A percentile compares a stretch with the other conserved stretches of the same genome.
Conservation (phyloP, 2,888 invertebrate species). For the Pteria penguin region DNA sequence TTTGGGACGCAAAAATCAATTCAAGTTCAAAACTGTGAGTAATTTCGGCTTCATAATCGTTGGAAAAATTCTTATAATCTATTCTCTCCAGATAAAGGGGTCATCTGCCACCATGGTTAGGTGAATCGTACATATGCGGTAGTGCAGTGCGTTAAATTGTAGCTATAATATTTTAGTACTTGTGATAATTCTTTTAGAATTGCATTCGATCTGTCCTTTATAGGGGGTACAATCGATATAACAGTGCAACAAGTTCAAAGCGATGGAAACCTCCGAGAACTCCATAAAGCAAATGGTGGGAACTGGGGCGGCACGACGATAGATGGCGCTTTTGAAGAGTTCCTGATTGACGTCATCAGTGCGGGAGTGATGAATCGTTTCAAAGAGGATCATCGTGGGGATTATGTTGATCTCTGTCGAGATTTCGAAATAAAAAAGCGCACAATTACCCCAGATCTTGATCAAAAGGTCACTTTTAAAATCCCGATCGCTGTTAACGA, state of each 20-base stretch:
- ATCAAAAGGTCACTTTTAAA: constrained; percentile 36
- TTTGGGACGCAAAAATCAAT: too few relatives aligned
- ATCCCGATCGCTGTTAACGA: constrained; percentile 39
- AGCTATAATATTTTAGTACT: too few relatives aligned
- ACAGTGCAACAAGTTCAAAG: constrained; percentile 27
- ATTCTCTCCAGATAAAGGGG: too few relatives aligned
- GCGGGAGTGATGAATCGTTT: constrained; percentile 31
- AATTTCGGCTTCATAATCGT: too few relatives aligned
- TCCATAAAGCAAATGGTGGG: constrained; percentile 32
- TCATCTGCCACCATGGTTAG: too few relatives aligned
- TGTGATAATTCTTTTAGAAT: too few relatives aligned
- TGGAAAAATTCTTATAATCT: too few relatives aligned
- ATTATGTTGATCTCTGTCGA: constrained; percentile 38
- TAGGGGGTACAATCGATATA: constrained; percentile 36
- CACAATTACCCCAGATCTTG: constrained; percentile 19
- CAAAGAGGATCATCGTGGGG: constrained; percentile 26
- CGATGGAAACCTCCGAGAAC: constrained; percentile 19
- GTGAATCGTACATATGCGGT: too few relatives aligned
- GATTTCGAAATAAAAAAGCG: constrained; percentile 51
- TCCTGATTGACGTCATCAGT: constrained; percentile 14
- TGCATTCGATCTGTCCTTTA: too few relatives aligned
- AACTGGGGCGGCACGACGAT: constrained; percentile 32
- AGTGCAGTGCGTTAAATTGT: too few relatives aligned
- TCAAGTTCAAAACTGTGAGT: too few relatives aligned
- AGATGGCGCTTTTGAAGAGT: constrained; percentile 26